These are phyloP conservation scores for Tipula lateralis DNA, from an alignment of 2,888 invertebrate genomes.

Conservation along the genomic window DNA sequence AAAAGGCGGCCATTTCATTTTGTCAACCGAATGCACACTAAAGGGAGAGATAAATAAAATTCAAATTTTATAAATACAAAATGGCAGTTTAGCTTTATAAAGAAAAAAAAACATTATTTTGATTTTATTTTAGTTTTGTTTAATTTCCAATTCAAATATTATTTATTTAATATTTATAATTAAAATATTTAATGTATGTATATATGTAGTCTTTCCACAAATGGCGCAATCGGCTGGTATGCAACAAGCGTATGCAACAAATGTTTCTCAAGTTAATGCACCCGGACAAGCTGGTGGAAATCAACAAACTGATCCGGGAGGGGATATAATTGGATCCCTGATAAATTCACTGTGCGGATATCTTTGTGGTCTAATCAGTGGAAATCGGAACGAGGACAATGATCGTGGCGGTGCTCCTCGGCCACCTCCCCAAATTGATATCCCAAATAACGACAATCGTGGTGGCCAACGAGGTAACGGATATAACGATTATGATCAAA, in stretches of 20 bases:
- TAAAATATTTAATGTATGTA: neutral
- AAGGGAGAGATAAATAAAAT: neutral
- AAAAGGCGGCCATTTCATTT: neutral
- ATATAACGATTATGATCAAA: slow-evolving; percentile 11
- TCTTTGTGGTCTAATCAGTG: slow-evolving; percentile 28
- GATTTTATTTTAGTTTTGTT: neutral
- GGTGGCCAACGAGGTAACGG: neutral
- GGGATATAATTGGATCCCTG: slow-evolving; percentile 35
- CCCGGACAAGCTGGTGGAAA: slow-evolving; percentile 4
- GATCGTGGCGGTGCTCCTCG: slow-evolving; percentile 27
- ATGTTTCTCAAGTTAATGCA: slow-evolving; percentile 13
- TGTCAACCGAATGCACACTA: neutral
- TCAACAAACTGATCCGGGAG: slow-evolving; percentile 33
- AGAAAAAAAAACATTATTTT: neutral
- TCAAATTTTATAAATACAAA: neutral
- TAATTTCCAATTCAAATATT: neutral
- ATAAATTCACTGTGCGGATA: slow-evolving; percentile 35
- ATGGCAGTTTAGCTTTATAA: neutral
- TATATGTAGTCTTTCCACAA: slow-evolving; percentile 27
- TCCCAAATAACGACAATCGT: neutral
- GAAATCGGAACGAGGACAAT: slow-evolving; percentile 32
- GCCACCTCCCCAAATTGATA: slow-evolving; percentile 40
- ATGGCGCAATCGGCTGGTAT: neutral
- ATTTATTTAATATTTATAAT: neutral
- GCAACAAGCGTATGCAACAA: slow-evolving; percentile 16